These are phyloP conservation scores for Aelia acuminata DNA, from an alignment of 2,888 invertebrate genomes.

Conservation along the genomic window DNA sequence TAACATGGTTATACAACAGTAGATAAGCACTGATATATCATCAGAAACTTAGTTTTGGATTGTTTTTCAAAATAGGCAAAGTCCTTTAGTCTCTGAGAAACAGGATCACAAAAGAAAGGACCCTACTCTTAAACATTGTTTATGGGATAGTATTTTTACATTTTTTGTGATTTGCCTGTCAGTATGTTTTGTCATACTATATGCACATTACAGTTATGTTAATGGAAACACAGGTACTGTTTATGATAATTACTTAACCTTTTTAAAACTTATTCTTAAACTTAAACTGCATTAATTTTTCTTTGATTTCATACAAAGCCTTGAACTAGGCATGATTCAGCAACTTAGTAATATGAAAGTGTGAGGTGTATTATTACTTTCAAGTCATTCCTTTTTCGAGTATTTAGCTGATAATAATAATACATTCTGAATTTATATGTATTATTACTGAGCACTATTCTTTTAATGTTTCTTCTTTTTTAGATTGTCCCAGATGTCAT, in stretches of 20 bases:
- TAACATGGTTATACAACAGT: not conserved
- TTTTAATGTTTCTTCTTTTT: not conserved
- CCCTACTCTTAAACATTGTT: not conserved
- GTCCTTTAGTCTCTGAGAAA: not conserved
- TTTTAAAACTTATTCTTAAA: not conserved
- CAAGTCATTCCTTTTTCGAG: not conserved
- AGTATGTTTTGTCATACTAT: not conserved
- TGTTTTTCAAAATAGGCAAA: not conserved
- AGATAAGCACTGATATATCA: not conserved
- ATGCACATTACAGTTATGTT: not conserved
- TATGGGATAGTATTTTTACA: not conserved
- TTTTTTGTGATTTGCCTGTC: not conserved
- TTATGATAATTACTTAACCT: not conserved
- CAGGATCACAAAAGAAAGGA: not conserved
- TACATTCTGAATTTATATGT: too few species aligned
- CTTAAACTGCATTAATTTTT: not conserved
- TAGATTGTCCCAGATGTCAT: constrained; percentile 20
- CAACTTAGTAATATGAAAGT: not conserved
- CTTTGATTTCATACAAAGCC: not conserved
- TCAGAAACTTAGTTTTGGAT: not conserved
- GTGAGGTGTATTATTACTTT: not conserved
- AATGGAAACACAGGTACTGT: not conserved
- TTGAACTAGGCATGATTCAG: not conserved
- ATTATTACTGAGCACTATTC: too few species aligned
- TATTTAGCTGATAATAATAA: not conserved